These are phyloP conservation scores for Numenius arquata DNA, from an alignment of 2,113 vertebrate species.

Conservation along the genomic window DNA sequence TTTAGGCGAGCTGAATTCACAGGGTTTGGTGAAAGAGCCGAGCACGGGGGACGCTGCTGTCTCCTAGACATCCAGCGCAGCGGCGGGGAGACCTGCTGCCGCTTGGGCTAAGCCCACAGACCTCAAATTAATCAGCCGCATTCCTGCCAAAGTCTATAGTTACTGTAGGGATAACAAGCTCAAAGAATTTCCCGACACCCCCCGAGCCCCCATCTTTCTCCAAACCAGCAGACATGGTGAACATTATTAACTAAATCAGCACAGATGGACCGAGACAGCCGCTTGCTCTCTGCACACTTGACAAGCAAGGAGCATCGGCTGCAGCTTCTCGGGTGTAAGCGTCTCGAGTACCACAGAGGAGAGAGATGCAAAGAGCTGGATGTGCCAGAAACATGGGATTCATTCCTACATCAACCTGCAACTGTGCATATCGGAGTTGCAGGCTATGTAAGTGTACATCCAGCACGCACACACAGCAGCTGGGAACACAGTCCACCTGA, in stretches of 20 bases:
- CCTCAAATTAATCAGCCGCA: constrained; percentile 57
- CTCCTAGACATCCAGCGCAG: constrained; percentile 59
- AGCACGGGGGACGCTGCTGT: constrained; percentile 54
- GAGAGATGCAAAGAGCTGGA: neutral
- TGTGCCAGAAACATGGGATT: neutral
- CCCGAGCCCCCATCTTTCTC: neutral
- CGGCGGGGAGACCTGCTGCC: neutral
- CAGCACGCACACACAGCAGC: fast-evolving
- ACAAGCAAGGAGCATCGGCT: neutral
- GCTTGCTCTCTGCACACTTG: fast-evolving
- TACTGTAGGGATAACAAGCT: constrained; percentile 23
- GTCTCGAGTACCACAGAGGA: neutral
- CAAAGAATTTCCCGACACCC: neutral
- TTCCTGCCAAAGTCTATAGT: constrained; percentile 55
- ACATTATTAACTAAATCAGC: neutral
- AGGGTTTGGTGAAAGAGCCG: constrained; percentile 57
- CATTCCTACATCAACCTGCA: neutral
- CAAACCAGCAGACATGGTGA: neutral
- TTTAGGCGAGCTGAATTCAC: constrained; percentile 68
- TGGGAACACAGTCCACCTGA: fast-evolving
- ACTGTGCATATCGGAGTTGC: fast-evolving
- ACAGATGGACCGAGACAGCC: neutral
- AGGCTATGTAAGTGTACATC: fast-evolving
- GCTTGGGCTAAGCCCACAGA: constrained; percentile 49
- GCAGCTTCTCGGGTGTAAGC: neutral